Conservation (phyloP, 2,888 invertebrate genomes). For the Yponomeuta evonymella region DNA sequence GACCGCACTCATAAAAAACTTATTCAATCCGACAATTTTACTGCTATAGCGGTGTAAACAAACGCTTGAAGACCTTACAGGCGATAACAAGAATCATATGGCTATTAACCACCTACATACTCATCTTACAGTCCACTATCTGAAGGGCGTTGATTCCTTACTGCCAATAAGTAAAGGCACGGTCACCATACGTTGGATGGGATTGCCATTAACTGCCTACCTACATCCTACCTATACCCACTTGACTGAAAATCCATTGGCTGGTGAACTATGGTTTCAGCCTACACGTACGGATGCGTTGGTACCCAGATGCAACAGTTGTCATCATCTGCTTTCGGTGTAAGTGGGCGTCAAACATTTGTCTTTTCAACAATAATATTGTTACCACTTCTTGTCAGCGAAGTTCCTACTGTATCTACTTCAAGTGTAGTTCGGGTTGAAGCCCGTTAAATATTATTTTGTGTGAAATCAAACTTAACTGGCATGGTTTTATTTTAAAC, state of each 20-base stretch:
- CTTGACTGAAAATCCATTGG: not conserved
- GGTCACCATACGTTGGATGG: not conserved
- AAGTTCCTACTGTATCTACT: too few relatives aligned
- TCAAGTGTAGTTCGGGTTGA: too few relatives aligned
- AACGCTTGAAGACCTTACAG: conserved; percentile 41
- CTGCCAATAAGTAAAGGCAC: not conserved
- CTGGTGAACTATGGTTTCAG: not conserved
- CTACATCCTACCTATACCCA: not conserved
- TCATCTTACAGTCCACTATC: not conserved
- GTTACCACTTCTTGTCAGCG: too few relatives aligned
- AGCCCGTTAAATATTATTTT: too few relatives aligned
- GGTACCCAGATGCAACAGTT: not conserved
- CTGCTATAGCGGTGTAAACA: conserved; percentile 45
- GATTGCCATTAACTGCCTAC: not conserved
- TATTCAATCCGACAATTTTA: conserved; percentile 32
- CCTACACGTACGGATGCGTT: not conserved
- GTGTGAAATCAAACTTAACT: too few relatives aligned
- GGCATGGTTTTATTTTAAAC: too few relatives aligned
- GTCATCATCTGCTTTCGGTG: not conserved
- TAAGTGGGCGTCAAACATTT: not conserved
- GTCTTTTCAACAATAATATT: not conserved
- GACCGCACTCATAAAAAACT: not conserved
- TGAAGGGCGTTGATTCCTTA: not conserved
- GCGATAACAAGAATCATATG: not conserved
- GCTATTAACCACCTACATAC: conserved; percentile 1